Evolutionary conservation across 2,888 invertebrate species (phyloP), one percentile per base, ranked within the genome.

Genomic region (Ctenicera cuprea): DNA sequence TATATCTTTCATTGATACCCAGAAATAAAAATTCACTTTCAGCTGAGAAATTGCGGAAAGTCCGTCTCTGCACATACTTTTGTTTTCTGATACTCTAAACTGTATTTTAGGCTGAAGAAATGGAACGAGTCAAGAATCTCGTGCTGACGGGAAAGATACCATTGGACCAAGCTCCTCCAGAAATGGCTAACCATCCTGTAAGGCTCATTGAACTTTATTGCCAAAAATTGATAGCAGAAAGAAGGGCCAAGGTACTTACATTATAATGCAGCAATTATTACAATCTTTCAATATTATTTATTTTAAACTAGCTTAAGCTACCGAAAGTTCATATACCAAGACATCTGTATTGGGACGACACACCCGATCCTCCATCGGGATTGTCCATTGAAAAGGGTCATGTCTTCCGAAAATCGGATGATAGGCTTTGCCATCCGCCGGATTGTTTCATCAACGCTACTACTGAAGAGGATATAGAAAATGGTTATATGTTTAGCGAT

Each of bases 61-160:
- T n/a, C n/a, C n/a, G n/a, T n/a, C n/a, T n/a, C n/a, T n/a, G n/a
- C n/a, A n/a, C n/a, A n/a, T n/a, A n/a, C n/a, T n/a, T n/a, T n/a
- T n/a, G n/a, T n/a, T n/a, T n/a, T n/a, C n/a, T n/a, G n/a, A n/a
- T n/a, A n/a, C n/a, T n/a, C n/a, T n/a, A n/a, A n/a, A n/a, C 22
- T 59, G 3, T 14, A 38, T 38, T 59, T 50, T 72, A 81, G 80
- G 78, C 88, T 80, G 90, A 90, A 80, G 93, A 93, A 85, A 89
- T 92, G 87, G 92, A 92, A 83, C 87, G 93, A 69, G 90, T 93
- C 76, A 93, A 93, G 83, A 89, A 90, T 76, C 87, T 94, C 76
- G 92, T 93, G 71, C 87, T 94, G 26, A 90, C 90, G 57, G 93
- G 93, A 33, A 90, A 90, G 82, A 92, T 93, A 54, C 92, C 92